phyloP scores from a whole-genome alignment of 2,113 vertebrate species.

The Brachirus orientalis region DNA sequence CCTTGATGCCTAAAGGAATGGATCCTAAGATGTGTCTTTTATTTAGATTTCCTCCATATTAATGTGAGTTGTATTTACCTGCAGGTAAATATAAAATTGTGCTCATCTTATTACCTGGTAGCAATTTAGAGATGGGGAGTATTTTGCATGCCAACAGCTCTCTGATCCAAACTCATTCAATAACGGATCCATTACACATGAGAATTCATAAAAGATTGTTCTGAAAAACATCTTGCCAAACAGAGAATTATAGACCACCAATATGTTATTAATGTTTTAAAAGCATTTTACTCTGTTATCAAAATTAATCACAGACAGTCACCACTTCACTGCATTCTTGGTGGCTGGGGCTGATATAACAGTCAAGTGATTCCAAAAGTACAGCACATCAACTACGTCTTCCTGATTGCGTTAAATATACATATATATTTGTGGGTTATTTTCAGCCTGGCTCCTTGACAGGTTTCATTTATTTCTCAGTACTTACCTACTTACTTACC shows the following conservation, averaged over 20 bases:
- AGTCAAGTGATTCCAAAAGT: neutral
- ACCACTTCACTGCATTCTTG: conserved; percentile 56
- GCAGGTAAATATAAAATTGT: conserved; percentile 1
- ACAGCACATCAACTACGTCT: neutral
- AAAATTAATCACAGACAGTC: neutral
- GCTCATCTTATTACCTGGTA: conserved; percentile 27
- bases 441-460: too few species aligned
- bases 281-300: neutral
- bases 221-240: conserved; percentile 6
- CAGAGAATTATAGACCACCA: neutral
- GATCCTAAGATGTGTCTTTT: conserved; percentile 27
- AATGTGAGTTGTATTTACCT: conserved; percentile 56
- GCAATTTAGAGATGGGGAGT: conserved; percentile 40
- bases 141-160: conserved; percentile 26
- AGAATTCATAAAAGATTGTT: conserved; percentile 1
- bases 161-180: conserved; percentile 24
- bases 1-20: conserved; percentile 11
- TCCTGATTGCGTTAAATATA: neutral
- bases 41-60: conserved; percentile 37
- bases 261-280: neutral
- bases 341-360: conserved; percentile 31
- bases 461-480: too few species aligned
- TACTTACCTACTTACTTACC: too few species aligned
- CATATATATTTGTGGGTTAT: too few species aligned
- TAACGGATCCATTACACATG: conserved; percentile 7